Evolutionary conservation across 1,140 invertebrate genomes (phyloP).

Genomic region (Sitodiplosis mosellana): DNA sequence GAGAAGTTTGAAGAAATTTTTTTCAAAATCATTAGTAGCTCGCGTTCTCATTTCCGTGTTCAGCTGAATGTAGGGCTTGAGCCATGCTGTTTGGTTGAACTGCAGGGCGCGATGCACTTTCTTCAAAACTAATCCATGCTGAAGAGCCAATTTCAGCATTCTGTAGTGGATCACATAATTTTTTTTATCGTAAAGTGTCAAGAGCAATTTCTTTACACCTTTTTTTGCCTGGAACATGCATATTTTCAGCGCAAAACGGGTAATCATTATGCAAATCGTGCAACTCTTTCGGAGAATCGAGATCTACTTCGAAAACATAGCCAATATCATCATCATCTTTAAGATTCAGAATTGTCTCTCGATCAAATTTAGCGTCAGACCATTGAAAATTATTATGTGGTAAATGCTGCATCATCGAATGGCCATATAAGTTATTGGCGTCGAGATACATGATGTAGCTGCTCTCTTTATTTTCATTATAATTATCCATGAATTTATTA

Average conservation of each 20-base stretch:
- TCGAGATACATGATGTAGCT: no score
- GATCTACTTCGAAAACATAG: constrained; percentile 32
- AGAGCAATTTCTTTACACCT: constrained; percentile 15
- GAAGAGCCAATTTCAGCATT: constrained; percentile 28
- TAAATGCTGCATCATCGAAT: no score
- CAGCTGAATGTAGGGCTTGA: constrained; percentile 27
- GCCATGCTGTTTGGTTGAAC: constrained; percentile 30
- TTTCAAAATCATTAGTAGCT: constrained; percentile 29
- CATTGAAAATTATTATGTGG: no score
- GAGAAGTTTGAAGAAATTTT: constrained; percentile 31
- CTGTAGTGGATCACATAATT: constrained; percentile 31
- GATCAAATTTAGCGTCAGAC: no score
- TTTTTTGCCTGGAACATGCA: constrained; percentile 8
- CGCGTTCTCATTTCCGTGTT: constrained; percentile 23
- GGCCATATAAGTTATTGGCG: no score
- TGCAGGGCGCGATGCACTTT: constrained; percentile 30
- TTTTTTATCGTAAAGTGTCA: constrained; percentile 19
- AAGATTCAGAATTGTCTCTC: no score
- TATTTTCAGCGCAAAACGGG: constrained; percentile 27
- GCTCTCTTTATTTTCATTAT: no score
- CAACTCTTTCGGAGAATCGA: constrained; percentile 20
- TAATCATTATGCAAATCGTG: constrained; percentile 33
- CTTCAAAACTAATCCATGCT: constrained; percentile 24
- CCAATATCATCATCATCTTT: no score
- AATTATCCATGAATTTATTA: no score